A percentile compares a stretch with the other conserved stretches of the same genome.
These are phyloP conservation scores for Rhopilema esculentum DNA, from an alignment of 30 jellyfish, hydroid and myxozoan species.

Conservation along the genomic window DNA sequence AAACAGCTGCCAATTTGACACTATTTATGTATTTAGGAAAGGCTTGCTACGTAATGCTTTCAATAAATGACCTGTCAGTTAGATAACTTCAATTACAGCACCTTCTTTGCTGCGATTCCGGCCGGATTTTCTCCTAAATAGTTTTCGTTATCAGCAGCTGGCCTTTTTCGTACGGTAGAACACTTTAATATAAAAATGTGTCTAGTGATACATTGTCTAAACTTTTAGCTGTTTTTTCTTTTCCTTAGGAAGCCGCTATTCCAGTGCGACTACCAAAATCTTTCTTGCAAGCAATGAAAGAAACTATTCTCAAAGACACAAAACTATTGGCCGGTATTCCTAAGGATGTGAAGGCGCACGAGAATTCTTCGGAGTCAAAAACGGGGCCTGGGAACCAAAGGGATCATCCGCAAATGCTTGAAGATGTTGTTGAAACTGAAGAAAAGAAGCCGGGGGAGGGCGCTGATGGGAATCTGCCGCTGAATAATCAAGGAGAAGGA, in stretches of 20 bases:
- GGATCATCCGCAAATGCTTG: background rate
- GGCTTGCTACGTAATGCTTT: too few relatives aligned
- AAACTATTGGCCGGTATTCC: constrained; percentile 15
- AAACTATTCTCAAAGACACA: constrained; percentile 68
- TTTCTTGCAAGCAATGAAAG: constrained; percentile 90
- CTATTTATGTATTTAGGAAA: too few relatives aligned
- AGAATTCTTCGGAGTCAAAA: background rate
- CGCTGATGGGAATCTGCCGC: background rate
- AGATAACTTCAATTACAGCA: too few relatives aligned
- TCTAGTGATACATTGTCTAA: too few relatives aligned
- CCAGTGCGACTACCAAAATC: constrained; percentile 90
- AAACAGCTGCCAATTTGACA: too few relatives aligned
- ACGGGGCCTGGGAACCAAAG: background rate
- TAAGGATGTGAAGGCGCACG: constrained; percentile 5
- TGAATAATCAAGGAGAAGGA: background rate
- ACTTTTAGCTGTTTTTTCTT: background rate
- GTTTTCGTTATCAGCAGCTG: too few relatives aligned
- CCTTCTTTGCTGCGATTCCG: too few relatives aligned
- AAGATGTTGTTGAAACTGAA: background rate
- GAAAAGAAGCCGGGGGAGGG: constrained; percentile 1
- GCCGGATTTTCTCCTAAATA: too few relatives aligned
- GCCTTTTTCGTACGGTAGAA: too few relatives aligned
- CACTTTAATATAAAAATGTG: too few relatives aligned
- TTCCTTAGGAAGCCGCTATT: constrained; percentile 73
- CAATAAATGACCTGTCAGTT: too few relatives aligned